phyloP scores from a whole-genome alignment of 2,888 invertebrate species.

The Machimus rusticus region DNA sequence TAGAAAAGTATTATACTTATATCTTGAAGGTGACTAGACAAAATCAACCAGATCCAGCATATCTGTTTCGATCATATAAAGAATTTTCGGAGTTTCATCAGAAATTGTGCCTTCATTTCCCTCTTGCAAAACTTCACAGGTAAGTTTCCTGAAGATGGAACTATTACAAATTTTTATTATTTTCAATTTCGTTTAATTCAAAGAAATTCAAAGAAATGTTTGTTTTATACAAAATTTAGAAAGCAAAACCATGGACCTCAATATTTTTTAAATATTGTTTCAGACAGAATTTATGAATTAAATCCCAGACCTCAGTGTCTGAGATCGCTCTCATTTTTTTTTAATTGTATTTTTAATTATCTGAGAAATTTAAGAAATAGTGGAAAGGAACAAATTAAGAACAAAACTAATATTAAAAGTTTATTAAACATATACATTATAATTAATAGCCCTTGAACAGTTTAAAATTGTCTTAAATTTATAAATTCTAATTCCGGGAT shows the following conservation, averaged over 20 bases:
- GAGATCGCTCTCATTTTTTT: too few species aligned
- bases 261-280: too few species aligned
- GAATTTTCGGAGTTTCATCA: conserved; percentile 97
- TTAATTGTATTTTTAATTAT: too few species aligned
- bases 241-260: too few species aligned
- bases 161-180: too few species aligned
- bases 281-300: too few species aligned
- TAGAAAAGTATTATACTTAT: conserved; percentile 97
- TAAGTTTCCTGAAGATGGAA: conserved; percentile 61
- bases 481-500: not conserved
- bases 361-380: too few species aligned
- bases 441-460: not conserved
- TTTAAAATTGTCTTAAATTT: not conserved
- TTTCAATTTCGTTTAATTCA: too few species aligned
- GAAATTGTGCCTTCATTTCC: conserved; percentile 91
- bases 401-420: not conserved
- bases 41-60: conserved; percentile 84
- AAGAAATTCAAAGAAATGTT: too few species aligned
- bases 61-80: conserved; percentile 92
- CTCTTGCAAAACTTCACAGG: conserved; percentile 90
- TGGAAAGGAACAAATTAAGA: not conserved
- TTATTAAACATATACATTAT: not conserved
- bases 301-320: too few species aligned
- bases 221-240: too few species aligned
- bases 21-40: conserved; percentile 84